phyloP scores from a whole-genome alignment of 2,888 invertebrate genomes.

The Leptinotarsa tumamoca region DNA sequence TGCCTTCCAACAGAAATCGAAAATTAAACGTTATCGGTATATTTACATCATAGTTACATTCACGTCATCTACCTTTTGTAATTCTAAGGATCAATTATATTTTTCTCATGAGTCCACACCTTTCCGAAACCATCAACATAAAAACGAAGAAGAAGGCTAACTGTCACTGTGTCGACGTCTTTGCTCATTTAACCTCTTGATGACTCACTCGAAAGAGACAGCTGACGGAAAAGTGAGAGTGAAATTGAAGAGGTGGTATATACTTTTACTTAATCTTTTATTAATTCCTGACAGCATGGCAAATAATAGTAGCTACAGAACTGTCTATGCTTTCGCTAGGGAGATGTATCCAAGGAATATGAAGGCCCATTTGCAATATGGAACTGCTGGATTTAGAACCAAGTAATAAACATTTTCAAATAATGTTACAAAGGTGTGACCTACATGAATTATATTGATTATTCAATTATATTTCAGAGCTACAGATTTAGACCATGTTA shows the following conservation, averaged over 20 bases:
- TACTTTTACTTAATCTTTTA: constrained; percentile 21
- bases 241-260: constrained; percentile 6
- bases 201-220: constrained; percentile 11
- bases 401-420: constrained; percentile 71
- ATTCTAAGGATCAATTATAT: no score
- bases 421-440: constrained; percentile 37
- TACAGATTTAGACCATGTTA: constrained; percentile 86
- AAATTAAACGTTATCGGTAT: no score
- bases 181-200: neutral
- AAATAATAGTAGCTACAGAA: constrained; percentile 65
- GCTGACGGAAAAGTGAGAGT: constrained; percentile 27
- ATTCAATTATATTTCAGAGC: constrained; percentile 74
- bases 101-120: no score
- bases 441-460: constrained; percentile 41
- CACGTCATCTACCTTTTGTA: no score
- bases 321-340: constrained; percentile 82
- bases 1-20: no score
- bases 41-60: no score
- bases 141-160: constrained; percentile 1
- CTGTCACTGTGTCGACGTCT: neutral
- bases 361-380: constrained; percentile 79
- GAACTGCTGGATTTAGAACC: constrained; percentile 87
- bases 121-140: no score
- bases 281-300: constrained; percentile 49
- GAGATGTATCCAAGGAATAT: constrained; percentile 81